These are phyloP conservation scores for Abrostola tripartita DNA, from an alignment of 2,888 invertebrate species.

Conservation along the genomic window DNA sequence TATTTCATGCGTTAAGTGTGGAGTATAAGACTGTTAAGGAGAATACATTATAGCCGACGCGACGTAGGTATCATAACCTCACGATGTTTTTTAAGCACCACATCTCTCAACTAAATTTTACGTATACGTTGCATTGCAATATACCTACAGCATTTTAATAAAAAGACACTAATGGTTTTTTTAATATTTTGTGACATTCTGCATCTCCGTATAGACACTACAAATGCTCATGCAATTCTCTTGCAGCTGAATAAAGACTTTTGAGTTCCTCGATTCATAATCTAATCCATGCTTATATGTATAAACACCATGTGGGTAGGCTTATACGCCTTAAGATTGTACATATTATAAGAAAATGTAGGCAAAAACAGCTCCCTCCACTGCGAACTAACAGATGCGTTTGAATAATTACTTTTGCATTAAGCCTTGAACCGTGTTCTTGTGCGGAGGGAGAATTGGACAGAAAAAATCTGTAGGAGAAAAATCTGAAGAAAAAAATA, in stretches of 20 bases:
- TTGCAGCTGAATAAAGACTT: too few relatives aligned
- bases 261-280: too few relatives aligned
- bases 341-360: conserved; percentile 35
- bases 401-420: conserved; percentile 71
- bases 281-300: too few relatives aligned
- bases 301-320: too few relatives aligned
- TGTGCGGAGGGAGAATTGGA: conserved; percentile 28
- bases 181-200: too few relatives aligned
- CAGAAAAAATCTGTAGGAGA: conserved; percentile 22
- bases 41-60: not conserved
- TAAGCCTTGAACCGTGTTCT: conserved; percentile 35
- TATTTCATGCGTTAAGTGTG: conserved; percentile 61
- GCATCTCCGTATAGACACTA: too few relatives aligned
- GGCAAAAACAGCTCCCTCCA: conserved; percentile 61
- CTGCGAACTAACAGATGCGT: conserved; percentile 78
- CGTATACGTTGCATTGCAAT: too few relatives aligned
- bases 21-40: conserved; percentile 47
- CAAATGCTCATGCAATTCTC: too few relatives aligned
- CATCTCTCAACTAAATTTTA: too few relatives aligned
- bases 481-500: conserved; percentile 32
- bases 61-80: not conserved
- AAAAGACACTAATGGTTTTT: too few relatives aligned
- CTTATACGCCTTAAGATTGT: conserved; percentile 12
- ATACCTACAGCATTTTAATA: too few relatives aligned
- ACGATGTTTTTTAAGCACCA: too few relatives aligned